Conservation (phyloP, 2,113 vertebrate species). For the Phaethon lepturus region DNA sequence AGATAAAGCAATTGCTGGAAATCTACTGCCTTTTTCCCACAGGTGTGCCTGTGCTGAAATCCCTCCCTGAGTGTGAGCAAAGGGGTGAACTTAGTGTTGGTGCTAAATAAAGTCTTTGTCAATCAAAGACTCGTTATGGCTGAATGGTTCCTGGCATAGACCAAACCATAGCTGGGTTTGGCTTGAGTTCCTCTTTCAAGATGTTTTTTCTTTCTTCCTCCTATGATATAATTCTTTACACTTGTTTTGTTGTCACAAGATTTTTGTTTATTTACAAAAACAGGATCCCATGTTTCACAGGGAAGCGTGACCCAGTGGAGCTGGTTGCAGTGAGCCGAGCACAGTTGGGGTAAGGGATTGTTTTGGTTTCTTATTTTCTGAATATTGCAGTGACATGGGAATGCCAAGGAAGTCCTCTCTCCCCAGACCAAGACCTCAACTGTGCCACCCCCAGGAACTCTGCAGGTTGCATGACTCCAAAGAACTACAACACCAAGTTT, state of each 20-base stretch:
- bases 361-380: neutral
- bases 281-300: neutral
- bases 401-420: neutral
- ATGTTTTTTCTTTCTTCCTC: neutral
- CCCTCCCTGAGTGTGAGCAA: neutral
- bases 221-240: neutral
- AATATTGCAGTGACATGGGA: neutral
- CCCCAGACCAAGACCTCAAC: neutral
- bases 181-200: neutral
- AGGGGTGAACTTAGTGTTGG: accelerated
- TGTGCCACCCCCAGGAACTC: neutral
- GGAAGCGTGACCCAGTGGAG: neutral
- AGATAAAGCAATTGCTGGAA: neutral
- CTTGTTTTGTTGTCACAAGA: neutral
- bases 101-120: neutral
- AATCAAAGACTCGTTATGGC: neutral
- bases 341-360: neutral
- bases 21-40: neutral
- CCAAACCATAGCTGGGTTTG: neutral
- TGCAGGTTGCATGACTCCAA: accelerated
- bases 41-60: neutral
- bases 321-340: neutral
- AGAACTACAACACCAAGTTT: neutral
- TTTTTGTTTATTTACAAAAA: neutral
- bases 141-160: neutral